A percentile compares a stretch with the other conserved stretches of the same genome.
Evolutionary conservation across 64 coral and sea anemone species (phyloP).

Genomic region (Orbicella faveolata): DNA sequence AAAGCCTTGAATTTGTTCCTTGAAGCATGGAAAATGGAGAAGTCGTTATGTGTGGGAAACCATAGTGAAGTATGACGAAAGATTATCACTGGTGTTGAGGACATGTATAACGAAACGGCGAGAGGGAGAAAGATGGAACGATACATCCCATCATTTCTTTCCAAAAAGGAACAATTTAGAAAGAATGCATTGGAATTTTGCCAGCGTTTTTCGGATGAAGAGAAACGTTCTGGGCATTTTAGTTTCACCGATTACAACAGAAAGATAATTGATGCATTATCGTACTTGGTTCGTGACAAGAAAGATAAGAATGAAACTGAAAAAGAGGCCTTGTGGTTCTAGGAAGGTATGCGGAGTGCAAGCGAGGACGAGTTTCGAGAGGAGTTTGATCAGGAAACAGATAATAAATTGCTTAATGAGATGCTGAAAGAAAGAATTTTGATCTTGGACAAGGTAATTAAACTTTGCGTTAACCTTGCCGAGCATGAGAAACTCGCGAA

Average conservation of each 20-base stretch:
- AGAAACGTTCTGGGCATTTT: neutral
- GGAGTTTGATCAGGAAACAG: neutral
- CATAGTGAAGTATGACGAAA: slow-evolving; percentile 7
- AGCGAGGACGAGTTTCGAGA: neutral
- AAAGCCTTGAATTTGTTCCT: slow-evolving; percentile 33
- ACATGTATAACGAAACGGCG: neutral
- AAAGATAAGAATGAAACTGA: neutral
- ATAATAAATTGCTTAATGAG: neutral
- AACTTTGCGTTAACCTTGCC: neutral
- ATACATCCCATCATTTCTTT: neutral
- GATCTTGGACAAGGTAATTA: neutral
- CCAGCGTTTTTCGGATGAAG: neutral
- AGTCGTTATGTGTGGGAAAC: neutral
- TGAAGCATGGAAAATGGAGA: slow-evolving; percentile 46
- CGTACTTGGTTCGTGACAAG: neutral
- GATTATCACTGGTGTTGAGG: neutral
- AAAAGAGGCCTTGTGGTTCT: neutral
- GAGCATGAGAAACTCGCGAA: neutral
- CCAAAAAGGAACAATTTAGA: neutral
- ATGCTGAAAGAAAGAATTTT: neutral
- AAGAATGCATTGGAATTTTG: neutral
- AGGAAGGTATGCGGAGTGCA: neutral
- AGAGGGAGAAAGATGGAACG: neutral
- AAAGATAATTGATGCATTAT: neutral
- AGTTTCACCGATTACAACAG: neutral